Percentiles rank a stretch among this genome's conserved stretches.
phyloP scores from a whole-genome alignment of 2,113 vertebrate genomes.

The Bungarus multicinctus region DNA sequence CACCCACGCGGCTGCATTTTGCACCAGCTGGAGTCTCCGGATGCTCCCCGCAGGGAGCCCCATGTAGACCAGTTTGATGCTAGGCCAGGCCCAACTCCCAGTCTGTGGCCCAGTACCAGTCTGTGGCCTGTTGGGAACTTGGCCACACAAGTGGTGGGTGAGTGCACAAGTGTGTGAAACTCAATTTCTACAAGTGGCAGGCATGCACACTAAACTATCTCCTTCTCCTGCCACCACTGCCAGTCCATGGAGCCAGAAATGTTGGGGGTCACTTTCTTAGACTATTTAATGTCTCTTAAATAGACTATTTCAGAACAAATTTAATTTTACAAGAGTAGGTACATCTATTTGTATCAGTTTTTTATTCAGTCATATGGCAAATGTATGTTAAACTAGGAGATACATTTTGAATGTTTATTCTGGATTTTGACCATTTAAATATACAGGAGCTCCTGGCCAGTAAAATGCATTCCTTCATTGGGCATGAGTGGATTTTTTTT shows the following conservation, averaged over 20 bases:
- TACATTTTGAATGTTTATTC: not conserved
- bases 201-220: not conserved
- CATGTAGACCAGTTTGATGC: not conserved
- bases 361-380: not conserved
- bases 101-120: not conserved
- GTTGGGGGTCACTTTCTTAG: not conserved
- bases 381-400: not conserved
- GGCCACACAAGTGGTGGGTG: accelerated
- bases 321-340: not conserved
- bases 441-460: not conserved
- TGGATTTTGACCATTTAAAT: not conserved
- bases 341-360: not conserved
- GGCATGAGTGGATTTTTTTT: slow-evolving; percentile 29
- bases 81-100: not conserved
- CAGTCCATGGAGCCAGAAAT: not conserved
- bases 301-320: not conserved
- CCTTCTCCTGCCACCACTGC: not conserved
- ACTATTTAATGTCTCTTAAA: not conserved
- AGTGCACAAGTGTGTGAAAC: not conserved
- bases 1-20: too few relatives aligned
- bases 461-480: slow-evolving; percentile 50
- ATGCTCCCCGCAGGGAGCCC: too few relatives aligned
- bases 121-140: not conserved
- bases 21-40: too few relatives aligned
- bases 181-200: not conserved